Base-by-base conservation (phyloP, 2,797 vertebrate species). In the Pitangus sulphuratus region DNA sequence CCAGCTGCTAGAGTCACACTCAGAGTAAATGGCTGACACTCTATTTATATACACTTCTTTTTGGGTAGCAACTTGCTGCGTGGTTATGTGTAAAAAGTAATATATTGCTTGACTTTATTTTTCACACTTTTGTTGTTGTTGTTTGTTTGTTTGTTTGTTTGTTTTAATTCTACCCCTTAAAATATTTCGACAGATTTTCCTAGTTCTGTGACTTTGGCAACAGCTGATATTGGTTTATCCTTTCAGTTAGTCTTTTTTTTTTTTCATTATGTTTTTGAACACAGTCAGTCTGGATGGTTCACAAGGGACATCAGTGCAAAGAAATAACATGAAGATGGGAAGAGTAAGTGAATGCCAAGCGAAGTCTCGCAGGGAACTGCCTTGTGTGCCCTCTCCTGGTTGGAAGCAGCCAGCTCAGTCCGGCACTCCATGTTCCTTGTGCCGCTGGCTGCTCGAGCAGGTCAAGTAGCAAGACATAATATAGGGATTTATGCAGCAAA, bases 1-100 rank as follows among this genome's bases (percentile, higher is more conserved):
- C 96, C 97, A 97, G 98, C 97, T 98, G 98, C 97, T 96, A 80
- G 88, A 96, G 95, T 95, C 94, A 75, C 96, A 78, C 89, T 97
- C 74, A 25, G 76, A 83, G 65, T 96, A 97, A 96, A 97, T 95
- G 98, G 96, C 93, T 96, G 97, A 92, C 96, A 82, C 93, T 75
- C 94, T 97, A 96, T 98, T 97, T 96, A 93, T 80, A 94, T 76
- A 87, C 95, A 92, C 96, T 91, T 90, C 89, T 94, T 90, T 89
- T 95, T 61, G 94, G 93, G 94, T 90, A 96, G 72, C 93, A 95
- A 95, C 95, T 95, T 90, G 86, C 58, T 93, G 39, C 69, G 69
- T 89, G 88, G 65, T 74, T 93, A 78, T 51, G 35, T 65, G 56
- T 53, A 81, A 80, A 95, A 96, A 93, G 92, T 54, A 45, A 25